A percentile compares a stretch with the other conserved stretches of the same genome.
Conservation (phyloP, 2,113 vertebrate species). For the Lampris megalopsis region DNA sequence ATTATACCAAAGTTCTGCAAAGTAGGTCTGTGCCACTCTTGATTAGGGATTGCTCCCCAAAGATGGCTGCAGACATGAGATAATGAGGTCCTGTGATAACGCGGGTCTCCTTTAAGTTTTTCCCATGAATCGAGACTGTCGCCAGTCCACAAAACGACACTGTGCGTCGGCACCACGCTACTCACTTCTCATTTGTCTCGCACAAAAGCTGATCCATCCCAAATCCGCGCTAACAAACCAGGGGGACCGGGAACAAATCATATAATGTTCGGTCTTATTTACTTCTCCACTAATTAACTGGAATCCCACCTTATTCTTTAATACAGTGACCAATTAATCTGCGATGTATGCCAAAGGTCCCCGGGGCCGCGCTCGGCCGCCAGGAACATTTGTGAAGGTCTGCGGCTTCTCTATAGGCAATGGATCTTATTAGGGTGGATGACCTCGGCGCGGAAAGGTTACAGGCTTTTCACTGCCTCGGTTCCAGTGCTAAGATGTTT, state of each 20-base stretch:
- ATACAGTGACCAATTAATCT: constrained; percentile 93
- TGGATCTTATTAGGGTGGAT: constrained; percentile 91
- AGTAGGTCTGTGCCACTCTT: constrained; percentile 81
- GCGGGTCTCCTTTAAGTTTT: constrained; percentile 86
- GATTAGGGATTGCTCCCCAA: constrained; percentile 84
- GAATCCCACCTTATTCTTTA: constrained; percentile 87
- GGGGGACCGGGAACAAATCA: constrained; percentile 85
- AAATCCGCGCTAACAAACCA: constrained; percentile 91
- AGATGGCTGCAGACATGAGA: constrained; percentile 89
- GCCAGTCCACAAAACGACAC: constrained; percentile 89
- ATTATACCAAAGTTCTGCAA: constrained; percentile 69
- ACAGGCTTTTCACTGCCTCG: constrained; percentile 77
- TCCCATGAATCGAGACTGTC: constrained; percentile 90
- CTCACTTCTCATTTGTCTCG: constrained; percentile 91
- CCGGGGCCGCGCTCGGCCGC: constrained; percentile 82
- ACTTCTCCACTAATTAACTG: constrained; percentile 97
- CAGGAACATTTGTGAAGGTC: constrained; percentile 87
- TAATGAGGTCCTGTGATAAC: constrained; percentile 88
- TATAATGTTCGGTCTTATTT: constrained; percentile 90
- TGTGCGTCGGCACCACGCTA: constrained; percentile 90
- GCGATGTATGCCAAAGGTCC: constrained; percentile 89
- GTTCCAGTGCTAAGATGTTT: constrained; percentile 80
- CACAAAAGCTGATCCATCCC: constrained; percentile 93
- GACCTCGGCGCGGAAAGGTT: constrained; percentile 80
- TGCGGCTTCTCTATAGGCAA: constrained; percentile 83